Conservation (phyloP, 1,140 invertebrate species). For the Coptotermes formosanus region DNA sequence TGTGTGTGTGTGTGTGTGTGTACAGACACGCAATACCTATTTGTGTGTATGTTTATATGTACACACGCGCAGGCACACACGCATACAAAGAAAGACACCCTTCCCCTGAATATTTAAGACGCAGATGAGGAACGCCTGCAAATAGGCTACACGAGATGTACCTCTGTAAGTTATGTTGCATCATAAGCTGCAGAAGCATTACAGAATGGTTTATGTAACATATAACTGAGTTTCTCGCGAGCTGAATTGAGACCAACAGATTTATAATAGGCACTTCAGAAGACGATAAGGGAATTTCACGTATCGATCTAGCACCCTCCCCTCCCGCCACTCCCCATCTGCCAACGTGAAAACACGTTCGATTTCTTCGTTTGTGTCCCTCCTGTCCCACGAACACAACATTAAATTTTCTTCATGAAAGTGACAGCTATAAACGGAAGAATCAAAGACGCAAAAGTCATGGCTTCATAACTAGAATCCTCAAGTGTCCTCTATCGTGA, state of each 20-base stretch:
- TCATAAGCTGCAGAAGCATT: neutral
- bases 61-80: too few relatives aligned
- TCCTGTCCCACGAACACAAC: neutral
- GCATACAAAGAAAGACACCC: too few relatives aligned
- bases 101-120: too few relatives aligned
- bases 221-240: neutral
- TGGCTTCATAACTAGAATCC: neutral
- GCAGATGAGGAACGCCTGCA: too few relatives aligned
- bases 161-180: neutral
- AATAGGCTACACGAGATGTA: neutral
- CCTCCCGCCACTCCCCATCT: too few relatives aligned
- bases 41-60: too few relatives aligned
- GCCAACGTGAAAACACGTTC: neutral
- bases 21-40: too few relatives aligned
- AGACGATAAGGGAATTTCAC: neutral
- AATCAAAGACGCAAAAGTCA: neutral
- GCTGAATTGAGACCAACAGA: neutral
- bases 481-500: too few relatives aligned
- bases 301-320: neutral
- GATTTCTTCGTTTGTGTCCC: neutral
- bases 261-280: neutral
- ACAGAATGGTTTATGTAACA: neutral
- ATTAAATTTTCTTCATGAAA: neutral
- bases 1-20: too few relatives aligned
- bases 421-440: neutral